Conservation (phyloP, 2,113 vertebrate species). For the Rhinoderma darwinii region DNA sequence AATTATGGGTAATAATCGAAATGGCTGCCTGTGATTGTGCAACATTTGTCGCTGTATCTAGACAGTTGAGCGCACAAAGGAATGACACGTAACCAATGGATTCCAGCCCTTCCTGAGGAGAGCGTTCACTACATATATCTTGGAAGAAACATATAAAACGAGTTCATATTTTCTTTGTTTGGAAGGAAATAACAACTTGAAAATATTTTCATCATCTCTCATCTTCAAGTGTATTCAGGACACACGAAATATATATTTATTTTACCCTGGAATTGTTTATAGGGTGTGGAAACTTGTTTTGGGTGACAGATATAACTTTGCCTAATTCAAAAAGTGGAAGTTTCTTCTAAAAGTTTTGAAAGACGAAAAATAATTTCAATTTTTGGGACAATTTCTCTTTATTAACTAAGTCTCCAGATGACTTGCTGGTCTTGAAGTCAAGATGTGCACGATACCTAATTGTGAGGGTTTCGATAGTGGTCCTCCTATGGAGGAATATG, state of each 20-base stretch:
- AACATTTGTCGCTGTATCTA: not conserved
- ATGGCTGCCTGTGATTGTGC: not conserved
- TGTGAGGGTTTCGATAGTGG: no score
- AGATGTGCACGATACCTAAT: no score
- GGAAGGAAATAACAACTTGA: constrained; percentile 47
- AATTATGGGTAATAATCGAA: not conserved
- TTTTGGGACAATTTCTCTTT: no score
- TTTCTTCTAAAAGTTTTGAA: not conserved
- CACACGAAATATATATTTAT: not conserved
- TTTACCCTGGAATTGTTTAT: not conserved
- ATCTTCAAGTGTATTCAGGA: not conserved
- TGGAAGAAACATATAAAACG: constrained; percentile 21
- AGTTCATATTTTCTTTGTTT: constrained; percentile 27
- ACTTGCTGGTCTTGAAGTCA: no score
- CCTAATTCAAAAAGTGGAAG: not conserved
- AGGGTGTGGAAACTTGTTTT: not conserved
- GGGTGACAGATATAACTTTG: not conserved
- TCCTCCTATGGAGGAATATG: not conserved
- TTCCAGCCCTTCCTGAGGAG: constrained; percentile 52
- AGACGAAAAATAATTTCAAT: no score
- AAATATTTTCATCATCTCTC: constrained; percentile 40
- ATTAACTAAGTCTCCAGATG: no score
- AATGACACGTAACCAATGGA: not conserved
- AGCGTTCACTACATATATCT: constrained; percentile 27
- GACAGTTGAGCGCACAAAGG: not conserved